These are phyloP conservation scores for Torymus tubicola DNA, from an alignment of 2,888 invertebrate genomes.

Conservation along the genomic window DNA sequence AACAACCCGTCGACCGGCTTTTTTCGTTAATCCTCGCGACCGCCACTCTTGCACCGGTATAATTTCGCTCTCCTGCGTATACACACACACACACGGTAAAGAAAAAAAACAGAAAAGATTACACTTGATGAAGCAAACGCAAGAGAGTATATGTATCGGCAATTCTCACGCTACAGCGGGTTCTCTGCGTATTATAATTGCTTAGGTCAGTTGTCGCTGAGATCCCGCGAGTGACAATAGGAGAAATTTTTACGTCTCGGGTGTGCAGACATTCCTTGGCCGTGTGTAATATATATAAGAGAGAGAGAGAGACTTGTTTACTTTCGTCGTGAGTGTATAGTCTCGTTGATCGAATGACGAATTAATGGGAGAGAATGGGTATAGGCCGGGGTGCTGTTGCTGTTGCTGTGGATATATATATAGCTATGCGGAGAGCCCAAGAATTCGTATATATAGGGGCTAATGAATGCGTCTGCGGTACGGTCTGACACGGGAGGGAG, in stretches of 20 bases:
- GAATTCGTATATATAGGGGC: no score
- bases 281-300: slow-evolving; percentile 26
- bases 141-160: no score
- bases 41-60: no score
- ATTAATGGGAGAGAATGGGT: slow-evolving; percentile 36
- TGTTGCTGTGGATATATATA: no score
- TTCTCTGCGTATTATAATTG: not conserved
- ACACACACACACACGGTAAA: no score
- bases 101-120: no score
- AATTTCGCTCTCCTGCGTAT: no score
- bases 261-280: slow-evolving; percentile 16
- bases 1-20: no score
- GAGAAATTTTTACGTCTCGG: not conserved
- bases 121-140: no score
- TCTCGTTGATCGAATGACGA: slow-evolving; percentile 7
- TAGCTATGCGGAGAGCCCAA: no score
- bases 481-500: no score
- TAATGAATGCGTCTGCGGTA: no score
- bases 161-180: slow-evolving; percentile 30
- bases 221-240: not conserved
- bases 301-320: not conserved
- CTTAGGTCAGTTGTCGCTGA: not conserved
- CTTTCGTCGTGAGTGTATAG: not conserved
- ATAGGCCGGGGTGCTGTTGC: not conserved
- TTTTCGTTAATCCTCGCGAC: not conserved